phyloP scores from a whole-genome alignment of 2,797 vertebrate genomes.

The Megalops cyprinoides region DNA sequence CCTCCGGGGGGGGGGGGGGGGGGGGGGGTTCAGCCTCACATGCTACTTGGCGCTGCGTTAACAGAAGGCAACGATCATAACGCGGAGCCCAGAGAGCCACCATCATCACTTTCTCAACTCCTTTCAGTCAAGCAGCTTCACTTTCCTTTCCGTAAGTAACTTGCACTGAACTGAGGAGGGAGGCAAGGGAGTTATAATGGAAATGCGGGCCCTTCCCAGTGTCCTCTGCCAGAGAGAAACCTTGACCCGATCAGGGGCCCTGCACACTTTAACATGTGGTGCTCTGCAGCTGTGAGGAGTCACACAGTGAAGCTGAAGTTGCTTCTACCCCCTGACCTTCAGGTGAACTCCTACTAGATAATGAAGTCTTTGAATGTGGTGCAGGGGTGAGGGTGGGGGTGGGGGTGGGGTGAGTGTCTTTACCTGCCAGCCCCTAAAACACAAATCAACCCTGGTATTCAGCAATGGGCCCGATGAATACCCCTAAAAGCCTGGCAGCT shows the following conservation, averaged over 20 bases:
- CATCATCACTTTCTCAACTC: conserved; percentile 3
- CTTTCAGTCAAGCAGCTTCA: conserved; percentile 4
- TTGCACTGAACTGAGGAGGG: neutral
- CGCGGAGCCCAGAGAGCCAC: neutral
- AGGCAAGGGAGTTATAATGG: neutral
- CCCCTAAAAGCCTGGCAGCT: neutral
- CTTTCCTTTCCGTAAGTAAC: neutral
- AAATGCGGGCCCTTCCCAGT: neutral
- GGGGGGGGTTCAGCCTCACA: neutral
- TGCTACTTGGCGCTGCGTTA: neutral
- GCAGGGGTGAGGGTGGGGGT: neutral
- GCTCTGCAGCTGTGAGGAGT: neutral
- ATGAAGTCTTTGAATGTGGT: neutral
- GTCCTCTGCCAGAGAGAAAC: neutral
- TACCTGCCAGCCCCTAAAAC: conserved; percentile 3
- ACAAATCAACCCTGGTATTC: conserved; percentile 6
- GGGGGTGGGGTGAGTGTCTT: neutral
- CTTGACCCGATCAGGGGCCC: neutral
- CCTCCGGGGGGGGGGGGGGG: no score
- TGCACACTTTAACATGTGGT: no score
- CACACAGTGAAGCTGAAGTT: neutral
- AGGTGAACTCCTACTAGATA: conserved; percentile 15
- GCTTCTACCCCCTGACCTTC: conserved; percentile 10
- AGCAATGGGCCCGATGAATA: neutral
- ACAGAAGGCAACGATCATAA: neutral